These are phyloP conservation scores for Leptocoma aspasia DNA, from an alignment of 2,113 vertebrate genomes.

Conservation along the genomic window DNA sequence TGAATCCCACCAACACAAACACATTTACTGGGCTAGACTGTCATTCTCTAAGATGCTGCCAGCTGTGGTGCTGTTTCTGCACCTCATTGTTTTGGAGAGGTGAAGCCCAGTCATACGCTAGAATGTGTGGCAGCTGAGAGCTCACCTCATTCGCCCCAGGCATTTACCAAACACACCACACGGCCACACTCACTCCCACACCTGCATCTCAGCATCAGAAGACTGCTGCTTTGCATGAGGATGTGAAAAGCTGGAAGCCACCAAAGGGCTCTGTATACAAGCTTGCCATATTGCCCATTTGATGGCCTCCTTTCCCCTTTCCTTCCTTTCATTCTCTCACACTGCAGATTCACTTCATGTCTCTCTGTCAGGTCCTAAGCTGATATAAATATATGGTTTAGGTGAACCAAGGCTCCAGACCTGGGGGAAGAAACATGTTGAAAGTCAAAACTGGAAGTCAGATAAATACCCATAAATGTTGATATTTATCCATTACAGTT, in stretches of 20 bases:
- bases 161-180: constrained; percentile 44
- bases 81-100: constrained; percentile 8
- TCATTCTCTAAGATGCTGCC: background rate
- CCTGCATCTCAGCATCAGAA: constrained; percentile 2
- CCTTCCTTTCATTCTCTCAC: background rate
- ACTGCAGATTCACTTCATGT: background rate
- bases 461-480: background rate
- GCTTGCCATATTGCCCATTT: background rate
- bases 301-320: background rate
- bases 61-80: background rate
- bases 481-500: background rate
- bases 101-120: background rate
- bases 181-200: background rate
- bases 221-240: background rate
- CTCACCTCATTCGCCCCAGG: background rate
- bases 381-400: background rate
- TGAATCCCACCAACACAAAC: background rate
- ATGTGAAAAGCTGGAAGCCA: background rate
- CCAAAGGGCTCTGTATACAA: background rate
- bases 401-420: background rate
- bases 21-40: background rate
- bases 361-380: background rate
- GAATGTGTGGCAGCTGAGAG: background rate
- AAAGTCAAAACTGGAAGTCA: background rate
- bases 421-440: background rate